phyloP scores from a whole-genome alignment of 2,113 vertebrate species.

The Thamnaconus septentrionalis region DNA sequence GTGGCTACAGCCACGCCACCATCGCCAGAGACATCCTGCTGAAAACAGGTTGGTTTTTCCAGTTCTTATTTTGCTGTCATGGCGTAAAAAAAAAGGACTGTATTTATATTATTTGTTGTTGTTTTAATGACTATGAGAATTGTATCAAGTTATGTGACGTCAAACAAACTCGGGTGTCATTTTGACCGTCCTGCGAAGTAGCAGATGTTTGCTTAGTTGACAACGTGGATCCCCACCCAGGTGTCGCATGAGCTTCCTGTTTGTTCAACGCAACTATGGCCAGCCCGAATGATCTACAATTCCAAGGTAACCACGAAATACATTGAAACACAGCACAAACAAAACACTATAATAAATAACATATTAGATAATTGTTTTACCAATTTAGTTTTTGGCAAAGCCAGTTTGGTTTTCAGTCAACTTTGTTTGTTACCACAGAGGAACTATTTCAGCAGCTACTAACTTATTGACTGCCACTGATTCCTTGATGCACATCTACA shows the following conservation, averaged over 20 bases:
- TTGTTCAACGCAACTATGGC: slow-evolving; percentile 70
- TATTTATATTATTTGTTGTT: no score
- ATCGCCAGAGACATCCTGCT: not conserved
- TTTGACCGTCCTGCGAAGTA: not conserved
- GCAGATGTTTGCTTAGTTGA: not conserved
- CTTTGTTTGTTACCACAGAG: no score
- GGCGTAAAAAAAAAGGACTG: no score
- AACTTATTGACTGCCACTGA: not conserved
- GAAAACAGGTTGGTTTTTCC: slow-evolving; percentile 10
- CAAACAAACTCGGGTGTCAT: not conserved
- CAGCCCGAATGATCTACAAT: slow-evolving; percentile 77
- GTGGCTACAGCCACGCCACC: slow-evolving; percentile 3
- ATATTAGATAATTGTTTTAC: no score
- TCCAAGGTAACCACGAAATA: slow-evolving; percentile 75
- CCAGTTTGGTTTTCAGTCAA: no score
- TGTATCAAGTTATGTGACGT: not conserved
- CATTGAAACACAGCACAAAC: not conserved
- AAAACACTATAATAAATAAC: no score
- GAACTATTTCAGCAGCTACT: not conserved
- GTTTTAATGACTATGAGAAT: not conserved
- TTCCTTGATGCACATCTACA: slow-evolving; percentile 29
- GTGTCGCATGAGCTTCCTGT: slow-evolving; percentile 19
- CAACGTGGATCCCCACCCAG: slow-evolving; percentile 12
- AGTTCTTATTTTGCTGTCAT: not conserved
- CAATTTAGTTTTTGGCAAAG: no score